Percentiles rank a stretch among this genome's conserved stretches.
Conservation (phyloP, 2,797 vertebrate species). For the Hippocampus kuda region DNA sequence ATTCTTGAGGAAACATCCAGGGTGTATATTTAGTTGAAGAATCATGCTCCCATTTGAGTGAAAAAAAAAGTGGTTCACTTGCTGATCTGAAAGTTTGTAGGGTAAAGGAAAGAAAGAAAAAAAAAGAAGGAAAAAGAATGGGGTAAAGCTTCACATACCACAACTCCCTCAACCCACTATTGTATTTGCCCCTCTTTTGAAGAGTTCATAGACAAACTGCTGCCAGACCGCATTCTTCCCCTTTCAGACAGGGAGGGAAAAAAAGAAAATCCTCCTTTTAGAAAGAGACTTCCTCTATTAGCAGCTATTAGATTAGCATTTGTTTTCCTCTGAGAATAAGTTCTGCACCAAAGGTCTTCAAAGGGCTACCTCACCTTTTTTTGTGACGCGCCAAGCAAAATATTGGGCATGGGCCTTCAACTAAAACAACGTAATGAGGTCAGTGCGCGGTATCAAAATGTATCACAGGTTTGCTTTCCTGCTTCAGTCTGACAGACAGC, state of each 20-base stretch:
- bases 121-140: constrained; percentile 9
- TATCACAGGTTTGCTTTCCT: constrained; percentile 17
- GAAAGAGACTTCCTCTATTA: constrained; percentile 12
- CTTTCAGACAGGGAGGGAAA: constrained; percentile 28
- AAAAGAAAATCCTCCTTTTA: constrained; percentile 24
- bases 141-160: constrained; percentile 47
- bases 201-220: constrained; percentile 45
- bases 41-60: constrained; percentile 14
- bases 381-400: background rate
- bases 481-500: constrained; percentile 40
- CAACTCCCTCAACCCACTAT: constrained; percentile 54
- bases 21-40: constrained; percentile 3
- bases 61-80: constrained; percentile 10
- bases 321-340: background rate
- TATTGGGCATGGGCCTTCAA: background rate
- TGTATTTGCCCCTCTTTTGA: constrained; percentile 41
- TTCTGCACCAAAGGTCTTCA: background rate
- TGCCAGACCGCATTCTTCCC: constrained; percentile 55
- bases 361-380: background rate
- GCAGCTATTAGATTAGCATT: constrained; percentile 6
- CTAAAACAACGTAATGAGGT: constrained; percentile 9
- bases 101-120: constrained; percentile 9
- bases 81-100: constrained; percentile 17
- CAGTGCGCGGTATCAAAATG: constrained; percentile 20
- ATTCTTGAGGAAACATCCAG: too few species aligned